Base-by-base conservation (phyloP, 2,113 vertebrate species). In the Petroica traversi region DNA sequence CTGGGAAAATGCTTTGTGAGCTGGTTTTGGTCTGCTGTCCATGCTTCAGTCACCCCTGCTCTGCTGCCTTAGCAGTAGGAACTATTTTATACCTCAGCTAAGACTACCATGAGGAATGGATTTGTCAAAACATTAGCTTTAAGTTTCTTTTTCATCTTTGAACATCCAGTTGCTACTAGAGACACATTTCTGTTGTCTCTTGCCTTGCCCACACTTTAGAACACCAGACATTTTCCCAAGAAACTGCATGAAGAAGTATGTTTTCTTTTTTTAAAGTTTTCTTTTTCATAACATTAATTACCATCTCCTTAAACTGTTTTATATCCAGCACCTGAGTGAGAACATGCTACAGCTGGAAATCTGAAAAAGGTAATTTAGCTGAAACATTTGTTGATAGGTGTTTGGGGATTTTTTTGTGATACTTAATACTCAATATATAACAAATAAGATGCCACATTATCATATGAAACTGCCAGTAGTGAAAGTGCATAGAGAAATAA, bases 271-370 rank as follows among this genome's bases (percentile, higher is more conserved):
- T 67, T 45, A 90, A 85, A 71, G 15, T n/a, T 89, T 91, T 94
- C 15, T 9, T 89, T 89, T 85, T 69, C 9, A 24, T 78, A 63
- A 90, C 29, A 18, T 91, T 69, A 49, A 75, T 55, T 82, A 89
- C 63, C 28, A 19, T 64, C 38, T 62, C 69, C 73, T 94, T 80
- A 76, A 84, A 63, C 25, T 67, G 5, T 33, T 78, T 94, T 88
- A 72, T 97, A 71, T 57, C 18, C n/a, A 89, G 45, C 14, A 64
- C 8, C 78, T 91, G 66, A 93, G 11, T 76, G 74, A 94, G 41
- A 89, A 80, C 6, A 66, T 51, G 40, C 36, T 94, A 73, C 34
- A 85, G 71, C 54, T 97, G 82, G 87, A 97, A 96, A 92, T 80
- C 46, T 80, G 45, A 84, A 72, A 52, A 87, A 74, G 54, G 31